Evolutionary conservation across 92 coral and sea anemone species (phyloP).

Genomic region (Phenganax marumi): DNA sequence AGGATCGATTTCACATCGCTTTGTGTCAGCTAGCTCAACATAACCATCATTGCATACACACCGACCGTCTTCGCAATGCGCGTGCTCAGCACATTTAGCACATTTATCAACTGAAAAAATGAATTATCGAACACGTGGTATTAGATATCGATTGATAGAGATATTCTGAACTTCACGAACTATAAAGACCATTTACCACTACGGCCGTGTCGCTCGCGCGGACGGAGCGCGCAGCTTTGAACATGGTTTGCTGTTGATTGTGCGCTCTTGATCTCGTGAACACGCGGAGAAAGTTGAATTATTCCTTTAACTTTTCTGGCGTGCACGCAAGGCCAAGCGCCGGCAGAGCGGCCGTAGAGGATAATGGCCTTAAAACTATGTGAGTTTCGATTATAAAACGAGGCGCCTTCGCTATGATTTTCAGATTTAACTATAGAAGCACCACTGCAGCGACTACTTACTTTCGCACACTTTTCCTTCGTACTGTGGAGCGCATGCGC

Average conservation of each 20-base stretch:
- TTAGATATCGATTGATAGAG: background rate
- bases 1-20: conserved; percentile 64
- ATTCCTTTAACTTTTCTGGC: too few relatives aligned
- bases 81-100: conserved; percentile 82
- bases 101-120: conserved; percentile 77
- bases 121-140: background rate
- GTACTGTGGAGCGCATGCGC: conserved; percentile 71
- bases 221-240: too few relatives aligned
- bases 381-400: background rate
- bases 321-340: background rate
- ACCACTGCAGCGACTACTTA: conserved; percentile 31
- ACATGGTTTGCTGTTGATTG: too few relatives aligned
- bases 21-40: conserved; percentile 64
- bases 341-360: background rate
- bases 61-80: conserved; percentile 78
- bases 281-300: too few relatives aligned
- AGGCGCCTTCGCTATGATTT: background rate
- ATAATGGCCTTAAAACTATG: too few relatives aligned
- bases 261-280: too few relatives aligned
- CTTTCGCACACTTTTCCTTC: conserved; percentile 86
- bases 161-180: background rate
- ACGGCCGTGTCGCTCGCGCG: too few relatives aligned
- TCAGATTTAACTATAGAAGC: background rate
- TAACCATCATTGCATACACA: conserved; percentile 84
- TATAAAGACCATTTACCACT: background rate